These are phyloP conservation scores for Corapipo altera DNA, from an alignment of 2,113 vertebrate species.

Conservation along the genomic window DNA sequence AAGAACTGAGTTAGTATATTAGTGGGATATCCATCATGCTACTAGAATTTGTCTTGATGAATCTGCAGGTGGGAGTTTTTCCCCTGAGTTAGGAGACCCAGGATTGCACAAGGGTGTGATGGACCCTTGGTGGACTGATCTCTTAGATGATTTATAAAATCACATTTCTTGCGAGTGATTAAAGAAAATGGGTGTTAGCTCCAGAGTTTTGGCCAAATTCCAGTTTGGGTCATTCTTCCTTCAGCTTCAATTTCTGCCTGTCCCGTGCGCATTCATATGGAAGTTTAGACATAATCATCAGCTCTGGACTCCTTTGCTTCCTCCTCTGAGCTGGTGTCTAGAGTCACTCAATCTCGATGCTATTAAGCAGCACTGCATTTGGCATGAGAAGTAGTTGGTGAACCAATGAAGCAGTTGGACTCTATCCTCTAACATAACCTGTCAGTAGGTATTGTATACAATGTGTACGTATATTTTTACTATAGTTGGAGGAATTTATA, in stretches of 20 bases:
- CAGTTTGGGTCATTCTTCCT: background rate
- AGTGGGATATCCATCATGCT: background rate
- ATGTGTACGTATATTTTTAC: background rate
- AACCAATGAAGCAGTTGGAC: background rate
- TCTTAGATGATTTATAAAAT: background rate
- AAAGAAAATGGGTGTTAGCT: background rate
- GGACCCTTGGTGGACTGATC: background rate
- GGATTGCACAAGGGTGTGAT: background rate
- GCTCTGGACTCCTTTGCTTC: background rate
- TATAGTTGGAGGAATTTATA: background rate
- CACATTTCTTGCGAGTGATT: background rate
- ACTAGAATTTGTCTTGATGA: background rate
- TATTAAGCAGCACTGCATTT: background rate
- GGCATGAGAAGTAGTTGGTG: background rate
- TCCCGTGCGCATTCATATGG: background rate
- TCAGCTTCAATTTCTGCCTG: background rate
- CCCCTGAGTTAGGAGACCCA: background rate
- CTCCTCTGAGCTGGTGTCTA: background rate
- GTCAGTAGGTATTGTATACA: background rate
- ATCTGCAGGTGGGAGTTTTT: background rate
- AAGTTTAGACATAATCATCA: background rate
- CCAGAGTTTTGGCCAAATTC: background rate
- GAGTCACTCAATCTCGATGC: background rate
- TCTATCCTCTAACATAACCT: background rate
- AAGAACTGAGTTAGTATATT: background rate